Percentiles rank a stretch among this genome's conserved stretches.
phyloP scores from a whole-genome alignment of 2,113 vertebrate species.

The Malurus melanocephalus region DNA sequence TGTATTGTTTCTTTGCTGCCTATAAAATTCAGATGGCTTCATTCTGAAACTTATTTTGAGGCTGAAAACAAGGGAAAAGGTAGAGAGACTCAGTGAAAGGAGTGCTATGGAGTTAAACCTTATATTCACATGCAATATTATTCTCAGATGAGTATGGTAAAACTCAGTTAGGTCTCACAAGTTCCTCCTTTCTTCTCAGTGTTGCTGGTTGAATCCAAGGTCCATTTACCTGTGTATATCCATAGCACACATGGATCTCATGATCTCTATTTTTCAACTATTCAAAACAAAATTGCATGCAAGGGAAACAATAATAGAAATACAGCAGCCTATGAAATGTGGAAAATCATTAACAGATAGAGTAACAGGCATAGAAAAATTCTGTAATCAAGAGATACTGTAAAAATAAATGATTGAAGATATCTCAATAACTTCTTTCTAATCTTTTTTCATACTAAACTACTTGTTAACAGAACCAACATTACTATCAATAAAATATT shows the following conservation, averaged over 20 bases:
- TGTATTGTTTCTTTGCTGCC: neutral
- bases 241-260: rapidly evolving
- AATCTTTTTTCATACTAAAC: neutral
- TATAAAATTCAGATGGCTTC: neutral
- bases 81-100: neutral
- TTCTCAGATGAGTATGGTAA: neutral
- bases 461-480: neutral
- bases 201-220: neutral
- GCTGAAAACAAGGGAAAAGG: neutral
- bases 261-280: neutral
- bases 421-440: neutral
- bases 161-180: neutral
- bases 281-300: neutral
- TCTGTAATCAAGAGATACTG: neutral
- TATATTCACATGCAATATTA: neutral
- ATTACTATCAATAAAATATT: neutral
- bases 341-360: neutral
- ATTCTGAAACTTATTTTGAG: neutral
- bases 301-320: neutral
- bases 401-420: neutral
- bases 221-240: neutral
- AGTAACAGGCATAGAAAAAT: neutral
- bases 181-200: neutral
- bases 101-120: neutral
- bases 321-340: neutral